Conservation (phyloP, 2,797 vertebrate species). For the Hypotaenidia philippensis region DNA sequence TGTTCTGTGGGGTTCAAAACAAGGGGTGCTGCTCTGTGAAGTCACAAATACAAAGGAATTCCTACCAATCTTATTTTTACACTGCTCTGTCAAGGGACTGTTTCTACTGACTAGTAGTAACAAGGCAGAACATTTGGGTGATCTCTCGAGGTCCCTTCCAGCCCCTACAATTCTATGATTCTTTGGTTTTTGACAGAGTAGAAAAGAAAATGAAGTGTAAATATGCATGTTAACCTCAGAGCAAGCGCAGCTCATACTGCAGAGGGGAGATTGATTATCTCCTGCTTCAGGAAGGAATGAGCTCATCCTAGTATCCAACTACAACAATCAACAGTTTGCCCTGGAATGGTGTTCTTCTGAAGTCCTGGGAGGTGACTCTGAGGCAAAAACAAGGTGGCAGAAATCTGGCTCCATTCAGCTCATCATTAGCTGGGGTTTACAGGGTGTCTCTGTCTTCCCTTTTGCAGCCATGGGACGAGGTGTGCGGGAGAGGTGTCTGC, state of each 20-base stretch:
- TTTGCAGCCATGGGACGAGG: conserved; percentile 92
- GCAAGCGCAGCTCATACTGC: not conserved
- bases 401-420: not conserved
- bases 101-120: not conserved
- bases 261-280: not conserved
- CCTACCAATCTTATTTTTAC: not conserved
- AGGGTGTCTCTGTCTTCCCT: not conserved
- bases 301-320: not conserved
- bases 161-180: no score
- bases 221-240: not conserved
- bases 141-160: no score
- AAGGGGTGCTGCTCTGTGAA: not conserved
- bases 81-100: not conserved
- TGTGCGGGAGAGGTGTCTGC: conserved; percentile 98
- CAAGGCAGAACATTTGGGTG: not conserved
- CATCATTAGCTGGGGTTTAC: rapidly evolving
- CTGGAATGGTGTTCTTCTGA: not conserved
- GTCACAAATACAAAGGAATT: not conserved
- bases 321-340: not conserved
- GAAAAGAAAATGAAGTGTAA: not conserved
- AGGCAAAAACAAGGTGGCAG: rapidly evolving
- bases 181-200: not conserved
- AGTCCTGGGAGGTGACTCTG: not conserved
- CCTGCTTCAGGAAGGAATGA: not conserved
- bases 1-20: not conserved